Base-by-base conservation (phyloP, 2,888 invertebrate species). In the Rhagium mordax region DNA sequence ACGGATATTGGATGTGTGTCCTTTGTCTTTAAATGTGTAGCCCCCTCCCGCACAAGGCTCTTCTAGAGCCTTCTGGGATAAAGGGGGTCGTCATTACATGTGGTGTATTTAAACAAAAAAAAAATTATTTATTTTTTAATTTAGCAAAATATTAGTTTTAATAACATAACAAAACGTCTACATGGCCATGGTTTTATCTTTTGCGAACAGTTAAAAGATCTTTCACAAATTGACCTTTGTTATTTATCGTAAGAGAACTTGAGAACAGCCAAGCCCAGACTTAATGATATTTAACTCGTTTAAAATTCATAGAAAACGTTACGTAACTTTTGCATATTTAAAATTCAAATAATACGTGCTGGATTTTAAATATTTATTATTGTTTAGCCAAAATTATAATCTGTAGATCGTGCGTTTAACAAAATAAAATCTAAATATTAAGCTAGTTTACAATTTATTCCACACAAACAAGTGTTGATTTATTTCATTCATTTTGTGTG, bases 281-380 rank as follows among this genome's bases (percentile, higher is more conserved):
- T 20, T 8, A 24, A 3, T 8, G 24, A 48, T 21, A 47, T 47
- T 47, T 61, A 47, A 61, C 61, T 47, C 47, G 15, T 61, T 61
- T n/a, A n/a, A 24, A 61, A 29, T 61, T 61, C 61, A 61, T 48
- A 24, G 47, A 61, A 61, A 61, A 47, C 15, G 21, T 61, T 61
- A 61, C 61, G 48, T 61, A 61, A 61, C 8, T 18, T n/a, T 21
- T 20, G 47, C 61, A 20, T 8, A 48, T 47, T 47, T 61, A n/a
- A 61, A 61, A 47, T 61, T 21, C 15, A 61, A 47, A 61, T 41
- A 15, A 51, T 16, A 60, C 33, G 13, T 33, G 59, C 20, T 3
- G 18, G 18, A 15, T 60, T 18, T 60, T 6, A 18, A 60, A 33
- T 41, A 60, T 60, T 60, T 60, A 5, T 7, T 60, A 41, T 24